phyloP scores from a whole-genome alignment of 2,113 vertebrate genomes.

The Psilopogon haemacephalus region DNA sequence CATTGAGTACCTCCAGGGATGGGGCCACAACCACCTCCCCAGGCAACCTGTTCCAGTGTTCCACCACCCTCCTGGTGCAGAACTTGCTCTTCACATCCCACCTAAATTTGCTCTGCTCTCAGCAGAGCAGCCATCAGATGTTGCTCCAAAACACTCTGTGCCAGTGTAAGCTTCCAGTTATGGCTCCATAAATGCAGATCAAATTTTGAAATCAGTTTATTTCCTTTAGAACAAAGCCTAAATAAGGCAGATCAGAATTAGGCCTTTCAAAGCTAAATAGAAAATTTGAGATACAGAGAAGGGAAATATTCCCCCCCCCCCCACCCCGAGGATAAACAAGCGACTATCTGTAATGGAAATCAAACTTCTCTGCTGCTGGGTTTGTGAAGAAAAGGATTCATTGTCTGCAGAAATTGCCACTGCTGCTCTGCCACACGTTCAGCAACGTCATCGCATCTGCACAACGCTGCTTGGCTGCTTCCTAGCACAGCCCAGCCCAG shows the following conservation, averaged over 20 bases:
- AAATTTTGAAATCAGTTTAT: not conserved
- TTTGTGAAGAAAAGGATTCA: conserved; percentile 41
- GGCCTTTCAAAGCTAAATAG: conserved; percentile 22
- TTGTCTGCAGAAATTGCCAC: conserved; percentile 62
- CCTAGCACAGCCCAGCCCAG: conserved; percentile 19
- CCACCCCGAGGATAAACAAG: conserved; percentile 52
- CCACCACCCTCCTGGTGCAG: no score
- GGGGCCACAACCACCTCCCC: no score
- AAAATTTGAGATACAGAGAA: conserved; percentile 34
- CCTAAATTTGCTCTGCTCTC: no score
- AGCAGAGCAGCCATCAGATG: not conserved
- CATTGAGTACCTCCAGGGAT: no score
- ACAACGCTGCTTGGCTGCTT: conserved; percentile 65
- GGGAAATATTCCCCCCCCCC: conserved; percentile 22
- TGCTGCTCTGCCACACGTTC: conserved; percentile 63
- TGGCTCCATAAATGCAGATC: not conserved
- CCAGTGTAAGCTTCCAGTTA: not conserved
- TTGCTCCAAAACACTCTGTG: not conserved
- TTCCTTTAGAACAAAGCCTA: not conserved
- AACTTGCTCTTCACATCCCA: no score
- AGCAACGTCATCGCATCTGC: conserved; percentile 67
- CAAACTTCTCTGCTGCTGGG: conserved; percentile 53
- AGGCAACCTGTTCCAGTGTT: no score
- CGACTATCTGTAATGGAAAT: conserved; percentile 78
- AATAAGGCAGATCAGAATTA: not conserved